Conservation (phyloP, 64 coral and sea anemone species). For the Pocillopora damicornis region DNA sequence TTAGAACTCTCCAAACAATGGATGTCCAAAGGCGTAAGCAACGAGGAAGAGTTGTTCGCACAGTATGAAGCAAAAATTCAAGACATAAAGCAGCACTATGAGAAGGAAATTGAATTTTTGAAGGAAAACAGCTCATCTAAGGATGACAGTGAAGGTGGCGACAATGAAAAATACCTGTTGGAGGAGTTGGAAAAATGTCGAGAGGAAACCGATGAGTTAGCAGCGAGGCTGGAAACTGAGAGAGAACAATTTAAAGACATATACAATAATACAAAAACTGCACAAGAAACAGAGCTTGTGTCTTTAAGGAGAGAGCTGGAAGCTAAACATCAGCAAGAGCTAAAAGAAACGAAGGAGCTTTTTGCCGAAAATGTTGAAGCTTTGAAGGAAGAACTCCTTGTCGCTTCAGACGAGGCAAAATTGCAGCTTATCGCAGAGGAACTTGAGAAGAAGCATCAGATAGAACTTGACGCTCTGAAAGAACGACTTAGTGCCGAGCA, state of each 20-base stretch:
- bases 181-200: slow-evolving; percentile 57
- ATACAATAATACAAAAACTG: slow-evolving; percentile 29
- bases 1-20: slow-evolving; percentile 62
- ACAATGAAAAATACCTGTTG: slow-evolving; percentile 38
- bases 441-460: slow-evolving; percentile 71
- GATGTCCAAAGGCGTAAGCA: slow-evolving; percentile 25
- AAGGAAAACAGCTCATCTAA: slow-evolving; percentile 20
- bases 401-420: slow-evolving; percentile 72
- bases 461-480: slow-evolving; percentile 64
- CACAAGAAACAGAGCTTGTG: slow-evolving; percentile 40
- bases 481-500: slow-evolving; percentile 58
- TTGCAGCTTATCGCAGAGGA: slow-evolving; percentile 65
- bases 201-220: slow-evolving; percentile 34
- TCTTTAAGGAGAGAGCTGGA: slow-evolving; percentile 46
- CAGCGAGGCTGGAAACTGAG: slow-evolving; percentile 47
- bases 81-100: slow-evolving; percentile 71
- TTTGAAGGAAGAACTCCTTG: slow-evolving; percentile 70
- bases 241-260: slow-evolving; percentile 50
- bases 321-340: slow-evolving; percentile 59
- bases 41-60: slow-evolving; percentile 42
- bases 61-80: slow-evolving; percentile 72
- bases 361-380: slow-evolving; percentile 54
- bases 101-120: slow-evolving; percentile 38
- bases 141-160: not conserved
- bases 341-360: slow-evolving; percentile 62